phyloP scores from a whole-genome alignment of 1,140 invertebrate species.

The silkworm (Bombyx mori) region ASM3026992v2 NC_085119.1:1044001-1044500 shows the following conservation, averaged over 20 bases:
- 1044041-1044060: too few species aligned
- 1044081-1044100: too few species aligned
- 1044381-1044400: background rate
- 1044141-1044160: too few species aligned
- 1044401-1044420: background rate
- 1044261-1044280: slow-evolving; percentile 75
- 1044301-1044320: slow-evolving; percentile 58
- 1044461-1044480: background rate
- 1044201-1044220: slow-evolving; percentile 76
- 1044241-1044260: slow-evolving; percentile 72
- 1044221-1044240: slow-evolving; percentile 74
- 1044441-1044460: background rate
- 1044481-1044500: background rate
- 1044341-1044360: background rate
- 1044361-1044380: too few species aligned
- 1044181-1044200: slow-evolving; percentile 23
- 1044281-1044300: slow-evolving; percentile 74
- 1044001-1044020: too few species aligned
- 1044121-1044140: too few species aligned
- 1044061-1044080: too few species aligned
- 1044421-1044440: background rate
- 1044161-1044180: background rate
- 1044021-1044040: too few species aligned
- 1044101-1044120: too few species aligned
- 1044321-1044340: too few species aligned